Base-by-base conservation (phyloP, 2,113 vertebrate genomes). In the Centropus bengalensis region DNA sequence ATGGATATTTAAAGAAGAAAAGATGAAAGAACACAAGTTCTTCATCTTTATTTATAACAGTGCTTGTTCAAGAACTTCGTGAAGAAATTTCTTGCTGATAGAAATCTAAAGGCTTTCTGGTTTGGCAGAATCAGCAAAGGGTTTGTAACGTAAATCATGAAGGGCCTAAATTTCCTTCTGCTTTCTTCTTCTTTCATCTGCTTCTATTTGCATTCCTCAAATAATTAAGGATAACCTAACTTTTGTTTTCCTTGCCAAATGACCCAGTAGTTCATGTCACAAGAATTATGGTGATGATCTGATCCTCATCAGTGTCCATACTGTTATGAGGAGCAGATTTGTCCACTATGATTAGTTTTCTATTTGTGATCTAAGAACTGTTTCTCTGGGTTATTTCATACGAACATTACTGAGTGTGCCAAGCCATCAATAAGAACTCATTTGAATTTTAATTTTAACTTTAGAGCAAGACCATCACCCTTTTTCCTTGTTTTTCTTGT, bases 21-120 rank as follows among this genome's bases (percentile, higher is more conserved):
- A 23, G 1, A 14, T 22, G 10, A 32, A 45, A 23, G 3, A n/a
- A 5, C 6, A 10, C 0, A n/a, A 60, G 22, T 44, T 49, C 14
- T 70, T 63, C 20, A 10, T 70, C 14, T 63, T 63, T 23, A 10
- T 70, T 63, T 23, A 10, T 49, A 67, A 30, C 14, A 10, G 4
- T 60, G 38, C 3, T 40, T 66, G 55, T 14, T 60, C 24, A 59
- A 32, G 49, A 76, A 14, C 5, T 20, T 55, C 22, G 4, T 12
- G 33, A 30, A 38, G 38, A 23, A 82, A 42, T 7, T 68, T 45
- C 27, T 71, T 59, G 16, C 32, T 32, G 19, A 14, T 22, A 32
- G 59, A 45, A 6, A 51, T 51, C 14, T 47, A 24, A 63, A 40
- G 9, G 9, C 24, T 90, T 79, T 79, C 14, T 63, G 21, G 6